Conservation (phyloP, 2,113 vertebrate genomes). For the Brachyhypopomus gauderio region DNA sequence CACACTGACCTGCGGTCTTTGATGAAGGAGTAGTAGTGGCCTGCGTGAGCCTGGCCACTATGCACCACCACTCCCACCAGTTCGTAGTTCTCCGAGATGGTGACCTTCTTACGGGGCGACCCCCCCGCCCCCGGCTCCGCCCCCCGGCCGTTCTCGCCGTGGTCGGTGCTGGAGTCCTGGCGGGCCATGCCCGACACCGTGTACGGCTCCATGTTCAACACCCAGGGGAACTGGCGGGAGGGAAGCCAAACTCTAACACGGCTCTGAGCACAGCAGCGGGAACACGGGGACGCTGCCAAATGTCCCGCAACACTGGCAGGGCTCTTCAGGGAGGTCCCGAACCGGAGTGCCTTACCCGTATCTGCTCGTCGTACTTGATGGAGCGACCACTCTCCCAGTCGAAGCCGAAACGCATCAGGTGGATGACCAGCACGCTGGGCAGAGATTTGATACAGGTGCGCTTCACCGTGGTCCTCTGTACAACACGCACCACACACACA, state of each 20-base stretch:
- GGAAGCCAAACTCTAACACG: too few relatives aligned
- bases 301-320: background rate
- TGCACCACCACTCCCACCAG: conserved; percentile 97
- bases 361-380: conserved; percentile 99
- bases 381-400: conserved; percentile 98
- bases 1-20: conserved; percentile 90
- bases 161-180: conserved; percentile 90
- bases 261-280: background rate
- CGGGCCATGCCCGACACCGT: conserved; percentile 97
- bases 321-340: background rate
- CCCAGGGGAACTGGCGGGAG: conserved; percentile 89
- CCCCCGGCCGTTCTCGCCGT: conserved; percentile 82
- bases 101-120: conserved; percentile 95
- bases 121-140: conserved; percentile 84
- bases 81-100: conserved; percentile 97
- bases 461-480: conserved; percentile 96
- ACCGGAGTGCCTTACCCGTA: conserved; percentile 79
- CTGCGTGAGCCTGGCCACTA: conserved; percentile 95
- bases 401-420: conserved; percentile 98
- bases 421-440: conserved; percentile 93
- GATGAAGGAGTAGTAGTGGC: conserved; percentile 99
- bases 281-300: background rate
- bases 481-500: conserved; percentile 58
- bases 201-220: conserved; percentile 99
- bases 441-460: conserved; percentile 96